Percentiles rank a stretch among this genome's conserved stretches.
Conservation (phyloP, 2,797 vertebrate species). For the Spinibarbus caldwelli region DNA sequence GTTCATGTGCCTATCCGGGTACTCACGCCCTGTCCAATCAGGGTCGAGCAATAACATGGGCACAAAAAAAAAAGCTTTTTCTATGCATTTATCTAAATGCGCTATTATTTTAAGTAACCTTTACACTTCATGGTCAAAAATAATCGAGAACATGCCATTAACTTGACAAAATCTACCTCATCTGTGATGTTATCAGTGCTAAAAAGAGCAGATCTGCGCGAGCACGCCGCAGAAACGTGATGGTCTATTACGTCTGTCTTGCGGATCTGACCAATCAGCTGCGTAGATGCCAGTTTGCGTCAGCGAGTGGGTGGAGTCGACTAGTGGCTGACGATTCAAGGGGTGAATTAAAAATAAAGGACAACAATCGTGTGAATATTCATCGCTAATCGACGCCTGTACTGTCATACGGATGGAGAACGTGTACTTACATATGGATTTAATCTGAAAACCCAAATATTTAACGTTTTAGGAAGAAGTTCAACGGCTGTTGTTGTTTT, state of each 20-base stretch:
- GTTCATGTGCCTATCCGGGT: constrained; percentile 62
- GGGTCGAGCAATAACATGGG: constrained; percentile 1
- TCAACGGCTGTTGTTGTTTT: background rate
- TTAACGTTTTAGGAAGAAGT: background rate
- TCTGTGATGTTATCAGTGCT: background rate
- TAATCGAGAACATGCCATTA: background rate
- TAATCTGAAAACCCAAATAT: too few relatives aligned
- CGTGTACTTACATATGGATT: too few relatives aligned
- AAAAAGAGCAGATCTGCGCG: background rate
- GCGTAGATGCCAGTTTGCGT: constrained; percentile 8
- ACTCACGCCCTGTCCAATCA: constrained; percentile 46
- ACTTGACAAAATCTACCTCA: background rate
- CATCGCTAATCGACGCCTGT: background rate
- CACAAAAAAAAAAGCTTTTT: background rate
- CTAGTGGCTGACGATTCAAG: background rate
- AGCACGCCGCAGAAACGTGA: constrained; percentile 63
- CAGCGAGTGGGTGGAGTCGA: constrained; percentile 44
- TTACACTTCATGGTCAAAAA: too few relatives aligned
- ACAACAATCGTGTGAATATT: background rate
- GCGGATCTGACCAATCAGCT: constrained; percentile 24
- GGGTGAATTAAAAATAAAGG: constrained; percentile 42
- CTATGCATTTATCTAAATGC: background rate
- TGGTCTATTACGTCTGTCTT: constrained; percentile 11
- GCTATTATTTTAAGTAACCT: background rate
- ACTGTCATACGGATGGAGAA: background rate